These are phyloP conservation scores for Phenganax subtilis DNA, from an alignment of 92 coral and sea anemone species.

Conservation along the genomic window DNA sequence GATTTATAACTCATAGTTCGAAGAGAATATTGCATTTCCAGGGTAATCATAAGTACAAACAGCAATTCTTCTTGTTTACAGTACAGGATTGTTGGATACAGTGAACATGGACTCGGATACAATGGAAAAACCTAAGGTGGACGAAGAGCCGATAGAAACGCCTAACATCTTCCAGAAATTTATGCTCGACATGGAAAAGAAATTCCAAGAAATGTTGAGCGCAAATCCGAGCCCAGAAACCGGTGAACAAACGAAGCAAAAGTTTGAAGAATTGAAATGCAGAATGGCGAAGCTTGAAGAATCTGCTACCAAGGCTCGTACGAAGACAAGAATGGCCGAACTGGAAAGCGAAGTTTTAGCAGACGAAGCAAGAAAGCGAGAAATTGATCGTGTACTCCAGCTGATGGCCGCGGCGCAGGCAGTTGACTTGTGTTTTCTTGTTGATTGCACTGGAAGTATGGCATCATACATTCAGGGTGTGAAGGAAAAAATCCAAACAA, in stretches of 20 bases:
- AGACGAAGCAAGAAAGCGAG: conserved; percentile 6
- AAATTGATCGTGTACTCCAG: conserved; percentile 30
- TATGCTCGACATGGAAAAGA: conserved; percentile 14
- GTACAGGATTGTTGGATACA: not conserved
- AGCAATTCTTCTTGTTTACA: not conserved
- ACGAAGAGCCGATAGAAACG: not conserved
- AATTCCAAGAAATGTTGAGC: conserved; percentile 7
- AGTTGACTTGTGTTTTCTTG: conserved; percentile 25
- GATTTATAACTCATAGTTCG: no score
- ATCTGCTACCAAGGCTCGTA: not conserved
- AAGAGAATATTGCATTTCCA: no score
- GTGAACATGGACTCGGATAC: conserved; percentile 19
- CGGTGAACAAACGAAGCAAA: conserved; percentile 4
- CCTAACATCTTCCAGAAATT: conserved; percentile 12
- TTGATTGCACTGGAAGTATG: conserved; percentile 39
- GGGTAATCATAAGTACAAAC: no score
- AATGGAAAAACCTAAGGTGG: conserved; percentile 1
- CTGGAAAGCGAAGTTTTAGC: not conserved
- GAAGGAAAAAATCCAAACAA: conserved; percentile 2
- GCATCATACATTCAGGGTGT: conserved; percentile 24
- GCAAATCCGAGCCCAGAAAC: conserved; percentile 4
- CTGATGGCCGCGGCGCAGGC: conserved; percentile 18
- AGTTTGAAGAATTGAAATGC: conserved; percentile 11
- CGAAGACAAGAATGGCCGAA: conserved; percentile 15
- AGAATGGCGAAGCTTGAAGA: conserved; percentile 12